Conservation (phyloP, 1,140 invertebrate species). For the Cotesia typhae region DNA sequence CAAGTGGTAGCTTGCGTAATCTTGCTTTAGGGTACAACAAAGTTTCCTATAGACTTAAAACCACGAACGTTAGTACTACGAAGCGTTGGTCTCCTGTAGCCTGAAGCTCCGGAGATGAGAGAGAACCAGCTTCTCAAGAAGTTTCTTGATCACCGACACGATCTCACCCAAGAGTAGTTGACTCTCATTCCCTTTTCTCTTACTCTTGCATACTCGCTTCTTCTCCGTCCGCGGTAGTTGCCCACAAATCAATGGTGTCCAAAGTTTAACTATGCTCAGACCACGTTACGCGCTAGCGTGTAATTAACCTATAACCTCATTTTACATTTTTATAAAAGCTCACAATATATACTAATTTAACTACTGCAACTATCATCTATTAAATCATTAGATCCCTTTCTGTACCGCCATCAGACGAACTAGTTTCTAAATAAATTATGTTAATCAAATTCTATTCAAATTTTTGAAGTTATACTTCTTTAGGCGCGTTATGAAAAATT, state of each 20-base stretch:
- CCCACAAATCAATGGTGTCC: constrained; percentile 58
- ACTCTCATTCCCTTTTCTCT: constrained; percentile 26
- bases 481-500: too few relatives aligned
- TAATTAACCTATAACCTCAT: constrained; percentile 54
- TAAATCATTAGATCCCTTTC: too few relatives aligned
- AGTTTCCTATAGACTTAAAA: constrained; percentile 21
- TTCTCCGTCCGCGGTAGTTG: constrained; percentile 34
- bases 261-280: constrained; percentile 53
- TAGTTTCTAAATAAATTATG: too few relatives aligned
- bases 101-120: constrained; percentile 27
- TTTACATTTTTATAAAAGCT: too few relatives aligned
- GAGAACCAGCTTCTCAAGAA: constrained; percentile 30
- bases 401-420: too few relatives aligned
- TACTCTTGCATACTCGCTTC: constrained; percentile 26
- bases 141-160: constrained; percentile 35
- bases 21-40: constrained; percentile 14
- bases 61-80: constrained; percentile 19
- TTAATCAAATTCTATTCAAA: too few relatives aligned
- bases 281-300: constrained; percentile 50
- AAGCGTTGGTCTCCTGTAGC: constrained; percentile 16
- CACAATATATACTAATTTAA: too few relatives aligned
- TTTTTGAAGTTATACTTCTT: too few relatives aligned
- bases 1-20: constrained; percentile 1
- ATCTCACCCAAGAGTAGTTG: constrained; percentile 33
- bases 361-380: too few relatives aligned